phyloP scores from a whole-genome alignment of 2,797 vertebrate genomes.

The Sciurus vulgaris region DNA sequence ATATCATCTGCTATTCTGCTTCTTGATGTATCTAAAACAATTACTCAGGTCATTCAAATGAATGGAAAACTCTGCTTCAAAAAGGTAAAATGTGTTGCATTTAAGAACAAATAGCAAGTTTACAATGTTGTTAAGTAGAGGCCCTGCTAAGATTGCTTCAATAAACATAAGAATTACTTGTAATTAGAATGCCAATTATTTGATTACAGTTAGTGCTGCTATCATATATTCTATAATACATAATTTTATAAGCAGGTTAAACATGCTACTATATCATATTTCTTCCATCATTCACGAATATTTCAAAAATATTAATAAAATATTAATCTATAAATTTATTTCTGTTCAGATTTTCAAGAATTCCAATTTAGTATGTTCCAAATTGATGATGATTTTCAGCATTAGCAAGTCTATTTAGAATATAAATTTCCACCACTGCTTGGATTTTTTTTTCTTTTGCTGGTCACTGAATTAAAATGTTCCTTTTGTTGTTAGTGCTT shows the following conservation, averaged over 20 bases:
- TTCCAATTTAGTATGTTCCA: conserved; percentile 23
- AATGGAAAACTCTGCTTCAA: conserved; percentile 38
- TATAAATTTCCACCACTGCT: conserved; percentile 14
- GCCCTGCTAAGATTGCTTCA: conserved; percentile 13
- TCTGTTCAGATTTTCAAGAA: conserved; percentile 40
- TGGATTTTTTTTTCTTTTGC: neutral
- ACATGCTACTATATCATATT: conserved; percentile 21
- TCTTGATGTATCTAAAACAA: conserved; percentile 24
- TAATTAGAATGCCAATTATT: conserved; percentile 64
- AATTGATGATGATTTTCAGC: conserved; percentile 37
- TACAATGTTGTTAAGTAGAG: conserved; percentile 12
- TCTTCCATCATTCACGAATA: neutral
- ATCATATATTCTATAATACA: neutral
- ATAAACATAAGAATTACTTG: conserved; percentile 47
- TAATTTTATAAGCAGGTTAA: conserved; percentile 45
- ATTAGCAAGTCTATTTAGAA: conserved; percentile 56
- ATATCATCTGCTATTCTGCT: neutral
- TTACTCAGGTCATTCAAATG: conserved; percentile 5
- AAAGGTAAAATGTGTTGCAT: conserved; percentile 42
- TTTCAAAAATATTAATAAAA: conserved; percentile 50
- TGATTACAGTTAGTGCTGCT: conserved; percentile 52
- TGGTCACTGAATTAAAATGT: neutral
- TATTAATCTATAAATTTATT: conserved; percentile 45
- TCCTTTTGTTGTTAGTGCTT: conserved; percentile 33
- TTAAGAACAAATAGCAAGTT: conserved; percentile 57